phyloP scores from a whole-genome alignment of 2,888 invertebrate genomes.

The Orgyia antiqua region DNA sequence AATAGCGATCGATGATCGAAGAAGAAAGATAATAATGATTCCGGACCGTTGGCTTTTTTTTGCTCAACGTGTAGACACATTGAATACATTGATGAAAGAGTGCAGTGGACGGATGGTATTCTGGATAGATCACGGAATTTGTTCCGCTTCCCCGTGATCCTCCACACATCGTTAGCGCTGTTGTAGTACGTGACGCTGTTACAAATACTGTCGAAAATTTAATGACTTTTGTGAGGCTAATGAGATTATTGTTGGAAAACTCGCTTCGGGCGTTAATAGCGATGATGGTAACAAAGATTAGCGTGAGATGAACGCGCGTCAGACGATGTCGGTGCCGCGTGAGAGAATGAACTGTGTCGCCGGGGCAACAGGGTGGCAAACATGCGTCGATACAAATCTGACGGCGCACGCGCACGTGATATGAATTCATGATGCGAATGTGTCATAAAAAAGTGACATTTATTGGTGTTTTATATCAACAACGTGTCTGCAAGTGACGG shows the following conservation, averaged over 20 bases:
- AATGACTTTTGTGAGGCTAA: slow-evolving; percentile 69
- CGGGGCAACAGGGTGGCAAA: slow-evolving; percentile 54
- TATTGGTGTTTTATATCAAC: slow-evolving; percentile 76
- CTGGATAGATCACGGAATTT: slow-evolving; percentile 61
- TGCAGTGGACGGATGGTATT: slow-evolving; percentile 51
- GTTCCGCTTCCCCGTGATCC: slow-evolving; percentile 73
- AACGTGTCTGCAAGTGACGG: slow-evolving; percentile 64
- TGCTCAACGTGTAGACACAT: slow-evolving; percentile 49
- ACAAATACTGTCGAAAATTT: slow-evolving; percentile 61
- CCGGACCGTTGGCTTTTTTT: slow-evolving; percentile 66
- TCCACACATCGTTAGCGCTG: slow-evolving; percentile 73
- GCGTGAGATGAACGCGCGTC: slow-evolving; percentile 32
- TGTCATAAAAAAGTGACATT: slow-evolving; percentile 76
- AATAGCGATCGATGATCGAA: slow-evolving; percentile 76
- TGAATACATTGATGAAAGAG: slow-evolving; percentile 53
- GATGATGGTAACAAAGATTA: slow-evolving; percentile 55
- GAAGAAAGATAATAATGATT: slow-evolving; percentile 75
- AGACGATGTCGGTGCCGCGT: slow-evolving; percentile 41
- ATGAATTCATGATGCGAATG: slow-evolving; percentile 54
- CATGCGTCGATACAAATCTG: slow-evolving; percentile 65
- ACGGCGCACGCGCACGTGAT: slow-evolving; percentile 66
- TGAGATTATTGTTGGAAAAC: slow-evolving; percentile 67
- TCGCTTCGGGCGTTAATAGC: slow-evolving; percentile 51
- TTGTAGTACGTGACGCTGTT: slow-evolving; percentile 62
- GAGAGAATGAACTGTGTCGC: slow-evolving; percentile 52